Base-by-base conservation (phyloP, 2,888 invertebrate genomes). In the Papilio elwesi region DNA sequence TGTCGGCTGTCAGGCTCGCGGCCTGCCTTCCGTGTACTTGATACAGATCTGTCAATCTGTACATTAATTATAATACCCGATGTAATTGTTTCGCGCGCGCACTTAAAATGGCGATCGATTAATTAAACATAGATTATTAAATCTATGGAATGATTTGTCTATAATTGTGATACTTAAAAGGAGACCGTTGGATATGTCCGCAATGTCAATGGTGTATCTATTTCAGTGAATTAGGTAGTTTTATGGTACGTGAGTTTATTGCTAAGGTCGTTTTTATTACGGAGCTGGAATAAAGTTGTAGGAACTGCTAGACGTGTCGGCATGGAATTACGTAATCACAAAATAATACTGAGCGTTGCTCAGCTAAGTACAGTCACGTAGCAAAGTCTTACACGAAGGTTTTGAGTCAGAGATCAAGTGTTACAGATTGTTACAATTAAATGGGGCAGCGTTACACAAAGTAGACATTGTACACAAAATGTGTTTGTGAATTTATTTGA, bases 21-120 rank as follows among this genome's bases (percentile, higher is more conserved):
- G 48, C 49, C 10, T n/a, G 48, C 48, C 66, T 71, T 71, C 71
- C 71, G 57, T 52, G 49, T 59, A 43, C 66, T 51, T n/a, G 65
- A 48, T 64, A 55, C 65, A 64, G 64, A 55, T 70, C 55, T 63
- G 43, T 48, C 48, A 12, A 7, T 16, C 5, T 57, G 36, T 9
- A 11, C 10, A 10, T 43, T 43, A 62, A 43, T 62, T 38, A 15
- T 6, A 9, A 43, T 9, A 43, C 43, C 2, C 8, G 43, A n/a
- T 55, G 7, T 36, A 53, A 67, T 67, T 11, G 53, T 11, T n/a
- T 16, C 6, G 11, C 47, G 47, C 26, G 26, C n/a, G 53, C 48
- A 47, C 16, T 8, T 51, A 43, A 36, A 64, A 53, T 26, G 49
- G 63, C 53, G 64, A 13, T 48, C 47, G 47, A 13, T 47, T 53